Evolutionary conservation across 2,888 invertebrate species (phyloP), one percentile per base, ranked within the genome.

Genomic region (Conus canariensis): DNA sequence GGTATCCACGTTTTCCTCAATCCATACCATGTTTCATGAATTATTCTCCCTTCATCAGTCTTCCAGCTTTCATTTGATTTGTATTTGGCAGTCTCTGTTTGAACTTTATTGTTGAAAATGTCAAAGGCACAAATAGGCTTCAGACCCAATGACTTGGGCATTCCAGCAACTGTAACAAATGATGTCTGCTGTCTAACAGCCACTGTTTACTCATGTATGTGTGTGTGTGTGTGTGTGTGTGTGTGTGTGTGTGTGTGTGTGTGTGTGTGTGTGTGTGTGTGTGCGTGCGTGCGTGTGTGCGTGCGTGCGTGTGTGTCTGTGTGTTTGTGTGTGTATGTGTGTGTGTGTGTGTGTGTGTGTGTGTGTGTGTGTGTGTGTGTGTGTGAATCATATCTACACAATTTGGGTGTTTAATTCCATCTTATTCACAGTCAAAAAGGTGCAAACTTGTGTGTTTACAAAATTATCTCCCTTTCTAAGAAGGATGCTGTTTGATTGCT

Each of bases 161-260:
- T 45, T 45, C 45, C 45, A 45, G 45, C 45, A 45, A 45, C 45
- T 45, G 45, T 45, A 45, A 45, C 4, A 45, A 45, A 45, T 45
- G 45, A 45, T 45, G 45, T 45, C 45, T 45, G 45, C 45, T 45
- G 45, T 45, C 45, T 45, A 45, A 10, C 64, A 64, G 12, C 64
- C 64, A 64, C 64, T 64, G 12, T 16, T 64, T 16, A 10, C 64
- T 64, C 19, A 22, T 70, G 22, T 70, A n/a, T 70, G 70, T 70
- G 70, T 70, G 70, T 70, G 70, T 70, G 70, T 70, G 70, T 70
- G 70, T 70, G 70, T 70, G 70, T 70, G 70, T 70, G 70, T 70
- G 70, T 70, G 70, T 70, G 70, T 70, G 70, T 70, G 70, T 70
- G 70, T 7, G 8, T 70, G 70, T 7, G 70, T 70, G 8, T 70